Percentiles rank a stretch among this genome's conserved stretches.
Conservation (phyloP, 2,113 vertebrate genomes). For the Labrus mixtus region DNA sequence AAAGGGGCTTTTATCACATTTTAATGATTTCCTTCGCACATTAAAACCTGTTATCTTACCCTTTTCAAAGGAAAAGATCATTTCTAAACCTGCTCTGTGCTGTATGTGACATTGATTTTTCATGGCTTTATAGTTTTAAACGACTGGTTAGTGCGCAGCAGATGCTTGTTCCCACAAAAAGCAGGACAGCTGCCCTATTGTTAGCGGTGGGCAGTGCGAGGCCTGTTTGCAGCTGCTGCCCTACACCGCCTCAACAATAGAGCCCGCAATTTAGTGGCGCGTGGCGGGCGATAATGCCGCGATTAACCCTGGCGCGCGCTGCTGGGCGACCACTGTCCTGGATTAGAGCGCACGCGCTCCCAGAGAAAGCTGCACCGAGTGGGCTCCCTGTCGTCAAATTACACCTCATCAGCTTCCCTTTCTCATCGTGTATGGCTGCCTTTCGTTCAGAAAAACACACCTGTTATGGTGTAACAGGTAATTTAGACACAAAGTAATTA, state of each 20-base stretch:
- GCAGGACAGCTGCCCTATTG: slow-evolving; percentile 87
- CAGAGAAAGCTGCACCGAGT: slow-evolving; percentile 22
- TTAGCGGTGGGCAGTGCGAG: slow-evolving; percentile 78
- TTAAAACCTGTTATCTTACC: slow-evolving; percentile 51
- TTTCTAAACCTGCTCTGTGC: slow-evolving; percentile 43
- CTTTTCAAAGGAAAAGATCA: slow-evolving; percentile 35
- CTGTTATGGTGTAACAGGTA: slow-evolving; percentile 3
- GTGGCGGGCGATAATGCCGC: slow-evolving; percentile 86
- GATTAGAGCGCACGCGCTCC: slow-evolving; percentile 78
- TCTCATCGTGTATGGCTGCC: not conserved
- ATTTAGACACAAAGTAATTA: not conserved
- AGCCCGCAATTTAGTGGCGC: slow-evolving; percentile 83
- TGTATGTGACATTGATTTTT: slow-evolving; percentile 70
- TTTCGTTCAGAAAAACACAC: not conserved
- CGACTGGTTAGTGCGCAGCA: slow-evolving; percentile 80
- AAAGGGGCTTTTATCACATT: slow-evolving; percentile 3
- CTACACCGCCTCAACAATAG: slow-evolving; percentile 78
- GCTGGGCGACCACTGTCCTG: slow-evolving; percentile 73
- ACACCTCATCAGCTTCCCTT: slow-evolving; percentile 28
- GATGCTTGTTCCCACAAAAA: slow-evolving; percentile 80
- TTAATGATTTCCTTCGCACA: not conserved
- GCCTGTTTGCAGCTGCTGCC: slow-evolving; percentile 84
- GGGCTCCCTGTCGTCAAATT: slow-evolving; percentile 32
- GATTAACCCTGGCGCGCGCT: slow-evolving; percentile 87
- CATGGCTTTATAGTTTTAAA: slow-evolving; percentile 69